Evolutionary conservation across 2,113 vertebrate species (phyloP).

Genomic region (Larimichthys crocea): DNA sequence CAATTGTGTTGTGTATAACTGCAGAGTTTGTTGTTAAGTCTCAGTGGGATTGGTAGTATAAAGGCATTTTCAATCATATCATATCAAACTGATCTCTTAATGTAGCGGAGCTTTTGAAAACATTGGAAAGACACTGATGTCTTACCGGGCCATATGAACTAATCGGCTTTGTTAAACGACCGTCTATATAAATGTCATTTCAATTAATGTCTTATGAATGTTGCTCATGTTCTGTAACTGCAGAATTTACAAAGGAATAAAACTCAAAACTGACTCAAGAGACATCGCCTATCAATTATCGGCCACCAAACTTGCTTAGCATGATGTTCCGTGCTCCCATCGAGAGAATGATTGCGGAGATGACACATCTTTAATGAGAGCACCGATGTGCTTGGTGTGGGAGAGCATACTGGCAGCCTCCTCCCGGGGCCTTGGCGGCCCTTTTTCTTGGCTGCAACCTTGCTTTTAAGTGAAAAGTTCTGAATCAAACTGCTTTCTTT

Average conservation of each 20-base stretch:
- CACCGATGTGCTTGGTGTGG: slow-evolving; percentile 43
- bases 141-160: background rate
- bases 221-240: background rate
- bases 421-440: slow-evolving; percentile 21
- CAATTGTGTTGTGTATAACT: background rate
- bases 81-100: background rate
- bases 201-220: slow-evolving; percentile 15
- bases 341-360: slow-evolving; percentile 35
- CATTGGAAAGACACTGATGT: background rate
- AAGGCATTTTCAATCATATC: background rate
- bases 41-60: background rate
- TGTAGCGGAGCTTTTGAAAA: background rate
- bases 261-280: slow-evolving; percentile 22
- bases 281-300: slow-evolving; percentile 30
- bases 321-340: slow-evolving; percentile 39
- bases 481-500: slow-evolving; percentile 28
- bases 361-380: slow-evolving; percentile 56
- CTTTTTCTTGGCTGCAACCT: slow-evolving; percentile 35
- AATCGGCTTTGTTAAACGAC: background rate
- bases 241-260: slow-evolving; percentile 22
- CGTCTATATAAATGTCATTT: background rate
- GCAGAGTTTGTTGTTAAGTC: background rate
- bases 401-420: slow-evolving; percentile 39
- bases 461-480: slow-evolving; percentile 56
- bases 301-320: slow-evolving; percentile 41